Evolutionary conservation across 1,140 invertebrate genomes (phyloP), one percentile per base, ranked within the genome.

Genomic region (Sycobia sp.): DNA sequence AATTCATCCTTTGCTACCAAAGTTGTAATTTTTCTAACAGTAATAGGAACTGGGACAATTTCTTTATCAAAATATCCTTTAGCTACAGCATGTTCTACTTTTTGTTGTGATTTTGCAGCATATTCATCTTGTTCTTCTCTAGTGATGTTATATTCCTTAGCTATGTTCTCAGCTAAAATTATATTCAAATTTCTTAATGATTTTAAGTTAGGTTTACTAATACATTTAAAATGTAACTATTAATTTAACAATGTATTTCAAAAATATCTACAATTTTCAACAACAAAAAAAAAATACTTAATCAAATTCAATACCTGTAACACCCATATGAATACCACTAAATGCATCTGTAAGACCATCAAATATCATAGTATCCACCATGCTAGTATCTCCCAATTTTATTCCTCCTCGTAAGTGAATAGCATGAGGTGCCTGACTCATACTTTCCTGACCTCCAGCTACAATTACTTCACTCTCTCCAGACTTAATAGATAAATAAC

Each of bases 261-360:
- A n/a, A n/a, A n/a, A n/a, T n/a, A n/a, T n/a, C n/a, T n/a, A n/a
- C n/a, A n/a, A n/a, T n/a, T n/a, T n/a, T n/a, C n/a, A n/a, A n/a
- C n/a, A n/a, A 25, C 9, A 46, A 46, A 13, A 4, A 46, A 10
- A 22, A 46, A 3, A 4, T 7, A 18, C 8, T 41, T 9, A 20
- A 20, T 20, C 1, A 18, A 41, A 20, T 20, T 20, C 10, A 41
- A 41, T 41, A 91, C 90, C 90, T 70, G 93, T 96, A 44, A 91
- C 80, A 59, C 92, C 93, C 93, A 96, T 95, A 69, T 92, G 91
- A 64, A 90, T 87, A 67, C 86, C 84, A 69, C 86, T 73, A 76
- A 95, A 92, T 10, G 90, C 89, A 84, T 95, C 92, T 5, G 86
- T 91, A 5, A 96, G 82, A 1, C 92, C 93, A 84, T 96, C 93